A percentile compares a stretch with the other conserved stretches of the same genome.
Conservation (phyloP, 2,113 vertebrate genomes). For the Mixornis gularis region DNA sequence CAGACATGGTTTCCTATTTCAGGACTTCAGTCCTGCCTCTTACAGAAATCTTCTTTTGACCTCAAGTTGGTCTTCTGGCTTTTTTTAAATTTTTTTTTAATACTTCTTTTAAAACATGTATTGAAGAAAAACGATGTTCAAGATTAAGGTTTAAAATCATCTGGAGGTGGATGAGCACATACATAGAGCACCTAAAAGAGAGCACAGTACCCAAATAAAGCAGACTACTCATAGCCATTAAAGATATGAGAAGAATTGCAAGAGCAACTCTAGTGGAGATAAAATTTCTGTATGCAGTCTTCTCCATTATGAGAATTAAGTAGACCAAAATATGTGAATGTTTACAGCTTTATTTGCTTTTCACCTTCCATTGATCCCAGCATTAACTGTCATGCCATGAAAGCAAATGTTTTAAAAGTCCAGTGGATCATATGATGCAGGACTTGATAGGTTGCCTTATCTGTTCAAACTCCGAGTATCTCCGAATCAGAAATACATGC, state of each 20-base stretch:
- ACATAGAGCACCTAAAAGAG: background rate
- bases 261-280: background rate
- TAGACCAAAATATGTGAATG: accelerated
- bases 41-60: background rate
- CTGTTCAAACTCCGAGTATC: background rate
- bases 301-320: background rate
- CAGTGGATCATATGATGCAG: background rate
- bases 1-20: background rate
- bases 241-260: background rate
- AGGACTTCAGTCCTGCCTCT: background rate
- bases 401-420: background rate
- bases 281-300: background rate
- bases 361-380: background rate
- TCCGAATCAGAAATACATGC: background rate
- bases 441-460: background rate
- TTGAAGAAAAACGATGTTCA: background rate
- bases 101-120: background rate
- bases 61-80: background rate
- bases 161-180: background rate
- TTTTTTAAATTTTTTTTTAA: background rate
- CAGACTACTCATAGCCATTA: background rate
- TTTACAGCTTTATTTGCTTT: background rate
- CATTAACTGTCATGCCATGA: background rate
- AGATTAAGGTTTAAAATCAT: background rate
- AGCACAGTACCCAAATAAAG: background rate